A percentile compares a stretch with the other conserved stretches of the same genome.
These are phyloP conservation scores for Heliconius himera DNA, from an alignment of 1,140 invertebrate genomes.

Conservation along the genomic window DNA sequence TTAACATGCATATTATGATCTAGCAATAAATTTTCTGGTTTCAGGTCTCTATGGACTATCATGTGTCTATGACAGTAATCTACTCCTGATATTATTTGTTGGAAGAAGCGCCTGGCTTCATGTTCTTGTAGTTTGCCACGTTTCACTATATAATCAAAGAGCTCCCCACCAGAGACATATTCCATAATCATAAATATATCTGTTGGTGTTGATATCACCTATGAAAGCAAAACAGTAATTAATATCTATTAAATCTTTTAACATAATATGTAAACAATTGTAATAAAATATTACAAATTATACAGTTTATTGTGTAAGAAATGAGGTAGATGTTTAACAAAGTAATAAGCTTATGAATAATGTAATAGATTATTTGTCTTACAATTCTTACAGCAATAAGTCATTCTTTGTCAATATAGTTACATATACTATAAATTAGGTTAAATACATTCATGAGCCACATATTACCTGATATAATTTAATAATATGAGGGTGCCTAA, in stretches of 20 bases:
- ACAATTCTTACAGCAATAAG: background rate
- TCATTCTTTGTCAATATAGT: background rate
- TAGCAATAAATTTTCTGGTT: conserved; percentile 98
- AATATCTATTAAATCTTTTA: background rate
- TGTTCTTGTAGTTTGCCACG: conserved; percentile 98
- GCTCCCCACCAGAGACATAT: conserved; percentile 99
- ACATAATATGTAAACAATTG: background rate
- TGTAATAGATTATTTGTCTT: background rate
- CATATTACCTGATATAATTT: conserved; percentile 92
- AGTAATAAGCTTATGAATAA: background rate
- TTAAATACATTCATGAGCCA: background rate
- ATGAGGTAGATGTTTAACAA: background rate
- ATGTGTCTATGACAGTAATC: conserved; percentile 99
- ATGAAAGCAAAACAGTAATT: conserved; percentile 50
- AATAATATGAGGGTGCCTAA: conserved; percentile 99
- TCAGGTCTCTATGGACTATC: conserved; percentile 98
- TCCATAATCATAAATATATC: conserved; percentile 99
- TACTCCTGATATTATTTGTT: conserved; percentile 97
- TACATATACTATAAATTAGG: background rate
- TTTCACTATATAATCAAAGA: conserved; percentile 99
- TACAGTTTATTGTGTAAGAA: no score
- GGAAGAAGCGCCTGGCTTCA: conserved; percentile 97
- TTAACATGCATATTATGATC: conserved; percentile 99
- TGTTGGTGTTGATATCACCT: conserved; percentile 99
- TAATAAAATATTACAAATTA: no score